Conservation (phyloP, 1,140 invertebrate species). For the Gonioctena quinquepunctata region DNA sequence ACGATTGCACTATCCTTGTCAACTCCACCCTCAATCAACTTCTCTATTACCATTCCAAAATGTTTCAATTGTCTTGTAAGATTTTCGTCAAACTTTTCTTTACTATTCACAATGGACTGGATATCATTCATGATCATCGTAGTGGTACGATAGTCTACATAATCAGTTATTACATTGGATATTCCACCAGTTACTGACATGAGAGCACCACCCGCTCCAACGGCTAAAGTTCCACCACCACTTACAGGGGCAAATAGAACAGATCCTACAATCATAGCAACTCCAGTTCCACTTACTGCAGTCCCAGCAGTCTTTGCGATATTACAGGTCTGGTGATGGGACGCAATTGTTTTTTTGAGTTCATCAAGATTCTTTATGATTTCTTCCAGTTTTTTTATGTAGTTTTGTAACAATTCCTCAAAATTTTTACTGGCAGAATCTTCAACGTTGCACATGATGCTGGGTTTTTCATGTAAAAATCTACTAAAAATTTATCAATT, state of each 20-base stretch:
- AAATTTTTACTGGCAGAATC: background rate
- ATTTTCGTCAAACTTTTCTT: constrained; percentile 29
- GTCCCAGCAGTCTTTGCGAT: constrained; percentile 30
- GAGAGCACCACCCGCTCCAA: constrained; percentile 32
- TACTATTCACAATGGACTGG: constrained; percentile 24
- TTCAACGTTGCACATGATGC: background rate
- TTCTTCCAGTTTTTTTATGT: constrained; percentile 29
- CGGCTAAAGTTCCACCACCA: constrained; percentile 23
- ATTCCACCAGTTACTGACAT: constrained; percentile 36
- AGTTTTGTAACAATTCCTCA: constrained; percentile 26
- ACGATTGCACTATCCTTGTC: constrained; percentile 22
- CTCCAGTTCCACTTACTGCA: constrained; percentile 28
- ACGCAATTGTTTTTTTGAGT: constrained; percentile 19
- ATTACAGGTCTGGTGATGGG: constrained; percentile 30
- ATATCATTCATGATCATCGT: constrained; percentile 32
- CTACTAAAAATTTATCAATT: no score
- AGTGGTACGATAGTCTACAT: constrained; percentile 34
- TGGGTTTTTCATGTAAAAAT: background rate
- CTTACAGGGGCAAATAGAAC: constrained; percentile 26
- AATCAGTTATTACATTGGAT: constrained; percentile 29
- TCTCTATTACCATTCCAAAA: constrained; percentile 27
- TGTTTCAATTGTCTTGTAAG: constrained; percentile 26
- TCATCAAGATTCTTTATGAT: constrained; percentile 26
- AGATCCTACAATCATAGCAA: constrained; percentile 29
- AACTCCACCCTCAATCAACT: constrained; percentile 18